Percentiles rank a stretch among this genome's conserved stretches.
These are phyloP conservation scores for Agelas oroides DNA, from an alignment of 37 sponge, comb jelly and placozoan species.

Conservation along the genomic window DNA sequence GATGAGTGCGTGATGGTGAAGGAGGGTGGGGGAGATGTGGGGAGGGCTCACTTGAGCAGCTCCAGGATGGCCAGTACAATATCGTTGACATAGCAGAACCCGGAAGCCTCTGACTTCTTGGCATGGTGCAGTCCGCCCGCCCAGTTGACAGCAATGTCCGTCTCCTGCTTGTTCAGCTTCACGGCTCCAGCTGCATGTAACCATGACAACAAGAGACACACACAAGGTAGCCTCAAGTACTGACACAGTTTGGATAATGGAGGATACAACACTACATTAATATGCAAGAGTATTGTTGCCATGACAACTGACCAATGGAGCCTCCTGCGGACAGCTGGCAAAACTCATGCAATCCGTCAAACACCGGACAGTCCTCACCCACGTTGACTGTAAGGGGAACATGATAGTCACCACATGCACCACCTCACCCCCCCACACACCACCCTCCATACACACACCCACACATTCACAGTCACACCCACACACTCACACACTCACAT, in stretches of 20 bases:
- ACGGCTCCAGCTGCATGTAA: conserved; percentile 88
- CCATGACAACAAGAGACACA: neutral
- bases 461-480: neutral
- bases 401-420: neutral
- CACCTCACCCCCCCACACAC: neutral
- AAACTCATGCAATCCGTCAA: conserved; percentile 99
- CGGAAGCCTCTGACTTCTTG: conserved; percentile 99
- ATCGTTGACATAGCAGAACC: conserved; percentile 99
- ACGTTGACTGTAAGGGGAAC: conserved; percentile 84
- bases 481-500: conserved; percentile 72
- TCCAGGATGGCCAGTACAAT: conserved; percentile 98
- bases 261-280: too few species aligned
- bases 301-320: conserved; percentile 85
- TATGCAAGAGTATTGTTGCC: too few species aligned
- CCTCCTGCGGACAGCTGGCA: conserved; percentile 98
- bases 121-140: conserved; percentile 99
- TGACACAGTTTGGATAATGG: too few species aligned
- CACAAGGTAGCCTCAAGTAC: neutral
- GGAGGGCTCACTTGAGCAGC: conserved; percentile 90
- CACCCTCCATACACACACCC: too few species aligned
- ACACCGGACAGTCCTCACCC: conserved; percentile 99
- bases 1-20: too few species aligned
- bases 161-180: conserved; percentile 97
- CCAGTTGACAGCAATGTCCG: conserved; percentile 99
- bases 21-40: too few species aligned